Conservation (phyloP, 37 sponge, comb jelly and placozoan species). For the Agelas oroides region DNA sequence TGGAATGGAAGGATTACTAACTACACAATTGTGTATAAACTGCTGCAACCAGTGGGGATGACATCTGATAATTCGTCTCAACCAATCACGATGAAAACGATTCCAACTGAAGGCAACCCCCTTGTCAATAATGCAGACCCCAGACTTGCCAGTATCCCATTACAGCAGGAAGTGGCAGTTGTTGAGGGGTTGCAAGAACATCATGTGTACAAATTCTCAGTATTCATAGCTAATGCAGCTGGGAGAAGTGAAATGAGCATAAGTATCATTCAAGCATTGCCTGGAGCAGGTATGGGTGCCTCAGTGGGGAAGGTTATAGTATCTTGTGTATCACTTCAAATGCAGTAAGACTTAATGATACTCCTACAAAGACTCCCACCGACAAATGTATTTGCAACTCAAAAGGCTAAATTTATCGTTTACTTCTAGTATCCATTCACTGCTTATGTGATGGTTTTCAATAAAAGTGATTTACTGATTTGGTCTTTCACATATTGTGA, state of each 20-base stretch:
- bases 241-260: neutral
- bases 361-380: no score
- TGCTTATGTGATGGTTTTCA: no score
- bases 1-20: conserved; percentile 22
- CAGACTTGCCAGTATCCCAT: neutral
- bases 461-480: no score
- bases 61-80: neutral
- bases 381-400: no score
- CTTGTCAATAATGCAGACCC: conserved; percentile 3
- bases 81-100: neutral
- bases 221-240: neutral
- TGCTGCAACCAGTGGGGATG: neutral
- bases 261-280: no score
- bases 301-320: no score
- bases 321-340: no score
- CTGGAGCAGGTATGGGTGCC: no score
- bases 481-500: no score
- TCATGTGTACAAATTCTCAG: neutral
- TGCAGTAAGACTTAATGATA: no score
- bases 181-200: neutral
- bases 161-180: neutral
- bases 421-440: no score
- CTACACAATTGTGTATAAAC: conserved; percentile 2
- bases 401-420: no score
- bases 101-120: neutral